Evolutionary conservation across 37 sponge, comb jelly and placozoan species (phyloP), one percentile per base, ranked within the genome.

Genomic region (Ephydatia muelleri): DNA sequence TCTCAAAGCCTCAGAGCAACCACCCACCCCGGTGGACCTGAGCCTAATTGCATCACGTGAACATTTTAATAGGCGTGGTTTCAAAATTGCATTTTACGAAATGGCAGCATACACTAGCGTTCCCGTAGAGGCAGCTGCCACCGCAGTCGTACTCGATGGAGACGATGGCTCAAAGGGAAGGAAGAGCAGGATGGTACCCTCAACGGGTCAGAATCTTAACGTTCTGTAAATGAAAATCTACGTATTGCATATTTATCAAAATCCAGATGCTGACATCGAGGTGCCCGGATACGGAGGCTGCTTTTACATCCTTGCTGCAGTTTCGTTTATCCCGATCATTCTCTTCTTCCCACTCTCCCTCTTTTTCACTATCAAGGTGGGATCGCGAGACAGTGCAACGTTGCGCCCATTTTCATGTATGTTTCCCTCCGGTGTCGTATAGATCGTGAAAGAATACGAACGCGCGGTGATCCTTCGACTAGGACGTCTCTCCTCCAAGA

Each of bases 361-460:
- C 16, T 19, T 83, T 35, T 82, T 28, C 23, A 78, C 84, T 0
- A 32, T 93, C 77, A 93, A 93, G 86, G 93, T 89, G 65, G 48
- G 88, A 13, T 68, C 9, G 49, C 26, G 35, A 49, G 47, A n/a
- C 19, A 40, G 27, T 71, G 3, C 33, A 33, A 26, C 28, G 13
- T 21, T 25, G 30, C 38, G 9, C 38, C 30, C 21, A 26, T 66
- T 16, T 6, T 57, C 32, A 37, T 5, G 31, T 5, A 37, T 28
- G 37, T 23, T 2, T 66, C 36, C 65, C 71, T 34, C 27, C 5
- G 5, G 39, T 78, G 11, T 57, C 38, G 4, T 75, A 65, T 57
- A 93, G 93, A 93, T 93, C 66, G 93, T 95, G 73, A 85, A 89
- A 67, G 95, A 97, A 82, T 97, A 97, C 84, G 95, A 97, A 78